Base-by-base conservation (phyloP, 92 coral and sea anemone genomes). In the Parazoanthus darwini region DNA sequence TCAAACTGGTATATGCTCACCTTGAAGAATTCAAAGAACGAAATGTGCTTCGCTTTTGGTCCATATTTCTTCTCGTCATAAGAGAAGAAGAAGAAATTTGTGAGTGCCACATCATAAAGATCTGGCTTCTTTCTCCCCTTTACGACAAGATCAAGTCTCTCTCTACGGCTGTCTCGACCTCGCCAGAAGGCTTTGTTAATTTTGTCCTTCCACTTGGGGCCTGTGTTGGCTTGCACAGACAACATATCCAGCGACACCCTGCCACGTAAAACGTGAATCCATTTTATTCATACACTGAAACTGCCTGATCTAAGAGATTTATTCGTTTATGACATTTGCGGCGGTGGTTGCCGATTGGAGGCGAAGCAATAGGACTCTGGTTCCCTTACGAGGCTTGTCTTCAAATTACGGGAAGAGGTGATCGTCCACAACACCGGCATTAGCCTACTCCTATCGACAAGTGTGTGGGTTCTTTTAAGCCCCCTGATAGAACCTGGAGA, bases 11-110 rank as follows among this genome's bases (percentile, higher is more conserved):
- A 42, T 11, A 0, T 3, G 9, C 85, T 68, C 76, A 94, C 98
- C 96, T 96, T 96, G 65, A 96, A 96, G 90, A 96, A 96, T 22
- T 96, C 97, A 88, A 95, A 96, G 89, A 96, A 96, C 10, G 99
- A 96, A 14, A 96, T 91, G 71, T 96, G 99, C 79, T 94, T 88
- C 59, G 81, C 92, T 76, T 95, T 96, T 29, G 99, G 99, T 38
- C 99, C 99, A 91, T 96, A 96, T 76, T 96, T 96, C 79, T 87
- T 89, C 65, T 96, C 99, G 78, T 96, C 98, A 82, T 96, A 94
- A 39, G 96, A 90, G 66, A 96, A 96, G 91, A 96, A 96, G 93
- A 96, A 96, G 91, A 96, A 96, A 94, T 96, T 96, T 37, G 99
- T 96, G 54, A 96, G 93, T 18, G 97, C 99, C 22, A 94, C 96